phyloP scores from a whole-genome alignment of 1,140 invertebrate species.

The Aporrectodea caliginosa region DNA sequence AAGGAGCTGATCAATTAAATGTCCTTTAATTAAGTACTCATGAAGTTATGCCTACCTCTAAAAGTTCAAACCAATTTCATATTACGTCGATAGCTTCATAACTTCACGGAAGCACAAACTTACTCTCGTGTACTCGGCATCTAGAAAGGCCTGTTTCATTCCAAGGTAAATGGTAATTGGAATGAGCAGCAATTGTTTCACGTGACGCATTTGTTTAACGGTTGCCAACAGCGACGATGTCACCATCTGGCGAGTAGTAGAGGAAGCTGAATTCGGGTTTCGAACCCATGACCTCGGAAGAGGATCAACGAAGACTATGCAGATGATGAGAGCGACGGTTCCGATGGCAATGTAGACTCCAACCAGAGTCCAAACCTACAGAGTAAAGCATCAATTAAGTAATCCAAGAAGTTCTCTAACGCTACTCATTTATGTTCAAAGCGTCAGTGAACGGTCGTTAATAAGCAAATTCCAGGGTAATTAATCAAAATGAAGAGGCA shows the following conservation, averaged over 20 bases:
- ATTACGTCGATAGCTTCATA: too few species aligned
- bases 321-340: slow-evolving; percentile 75
- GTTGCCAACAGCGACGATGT: slow-evolving; percentile 49
- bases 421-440: too few species aligned
- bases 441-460: too few species aligned
- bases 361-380: slow-evolving; percentile 66
- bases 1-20: too few species aligned
- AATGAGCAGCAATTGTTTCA: slow-evolving; percentile 81
- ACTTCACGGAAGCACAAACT: too few species aligned
- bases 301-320: slow-evolving; percentile 79
- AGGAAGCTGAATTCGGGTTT: background rate
- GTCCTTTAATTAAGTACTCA: too few species aligned
- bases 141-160: slow-evolving; percentile 93
- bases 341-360: slow-evolving; percentile 84
- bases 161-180: slow-evolving; percentile 94
- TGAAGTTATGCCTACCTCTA: too few species aligned
- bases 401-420: too few species aligned
- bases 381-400: too few species aligned
- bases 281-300: slow-evolving; percentile 29
- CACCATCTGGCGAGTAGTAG: background rate
- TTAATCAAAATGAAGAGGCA: too few species aligned
- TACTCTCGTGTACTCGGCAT: slow-evolving; percentile 88
- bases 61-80: too few species aligned
- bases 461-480: too few species aligned
- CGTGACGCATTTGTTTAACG: slow-evolving; percentile 47